Base-by-base conservation (phyloP, 1,140 invertebrate species). In the Theocolax elegans region DNA sequence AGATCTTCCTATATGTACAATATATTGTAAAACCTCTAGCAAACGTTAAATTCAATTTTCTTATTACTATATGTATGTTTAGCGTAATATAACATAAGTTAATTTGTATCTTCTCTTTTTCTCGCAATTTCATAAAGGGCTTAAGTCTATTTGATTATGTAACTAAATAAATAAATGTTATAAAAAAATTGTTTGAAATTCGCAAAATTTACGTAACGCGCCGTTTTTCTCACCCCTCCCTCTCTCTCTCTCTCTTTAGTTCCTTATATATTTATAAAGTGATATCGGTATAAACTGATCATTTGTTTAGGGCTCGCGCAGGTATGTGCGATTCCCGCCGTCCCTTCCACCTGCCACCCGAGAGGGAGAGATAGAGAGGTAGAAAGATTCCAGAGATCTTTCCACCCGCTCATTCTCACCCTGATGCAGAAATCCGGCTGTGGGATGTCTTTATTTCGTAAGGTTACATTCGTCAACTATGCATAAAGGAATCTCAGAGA, bases 301-400 rank as follows among this genome's bases (percentile, higher is more conserved):
- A 69, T 69, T 69, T 69, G 67, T 69, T 69, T 69, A 63, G 67
- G n/a, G 27, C 27, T 54, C 58, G 19, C 38, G 13, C 49, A 63
- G 58, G 59, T 63, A 63, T 63, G 67, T 49, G 4, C 31, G 4
- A 6, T 35, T 19, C 29, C 49, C 23, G n/a, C 54, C n/a, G 35
- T 72, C 67, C 12, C 35, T 60, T 35, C 17, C 59, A 58, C 67
- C 56, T 56, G 51, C 53, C 25, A 31, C 9, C 15, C 23, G 35
- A 40, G n/a, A 31, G 40, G 25, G 23, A 17, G 40, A n/a, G n/a
- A n/a, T n/a, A n/a, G n/a, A n/a, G n/a, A n/a, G n/a, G n/a, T n/a
- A n/a, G n/a, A n/a, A n/a, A 44, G 38, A 60, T 60, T 62, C 59
- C 29, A 27, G 40, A 62, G 31, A n/a, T 21, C 40, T 35, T 62